Base-by-base conservation (phyloP, 1,140 invertebrate species). In the Drosophila orosa region DNA sequence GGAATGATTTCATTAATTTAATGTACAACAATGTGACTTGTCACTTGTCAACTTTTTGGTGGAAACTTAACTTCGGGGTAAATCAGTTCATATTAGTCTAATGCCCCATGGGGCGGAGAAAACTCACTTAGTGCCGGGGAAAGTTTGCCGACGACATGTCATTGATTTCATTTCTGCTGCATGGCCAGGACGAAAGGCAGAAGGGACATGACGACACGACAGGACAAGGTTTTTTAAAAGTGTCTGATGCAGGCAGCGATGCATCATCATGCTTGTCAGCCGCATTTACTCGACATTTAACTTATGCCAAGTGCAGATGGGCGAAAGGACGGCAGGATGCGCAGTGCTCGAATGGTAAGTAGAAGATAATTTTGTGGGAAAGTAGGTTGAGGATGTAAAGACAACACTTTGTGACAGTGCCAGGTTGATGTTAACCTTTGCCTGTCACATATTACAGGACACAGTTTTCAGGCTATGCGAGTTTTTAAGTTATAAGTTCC, bases 1-100 rank as follows among this genome's bases (percentile, higher is more conserved):
- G 9, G 45, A 79, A 83, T 82, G 76, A 87, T 87, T 86, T 86
- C 79, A 86, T 86, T 87, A 86, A 87, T 82, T 87, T 82, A 87
- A 86, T 86, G 83, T 74, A 86, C 59, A 72, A 79, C 72, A 87
- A 87, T 87, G 67, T 89, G 84, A 89, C 84, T 87, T 83, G 83
- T 87, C 84, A 87, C 80, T 77, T 87, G 84, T 87, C 83, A 89
- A 86, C 82, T 86, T 87, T 86, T 55, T 59, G 77, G 57, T 73
- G 61, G 44, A 17, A 63, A 60, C 37, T 50, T 42, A 39, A 31
- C 50, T 54, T 61, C 8, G 42, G 25, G 33, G 68, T 44, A 74
- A 55, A 74, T 74, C 72, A 74, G 80, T 77, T 84, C 77, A 85
- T 74, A 85, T 84, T 84, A 84, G 81, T 84, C 75, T 77, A 65